A percentile compares a stretch with the other conserved stretches of the same genome.
Conservation (phyloP, 2,113 vertebrate species). For the Scatophagus argus region DNA sequence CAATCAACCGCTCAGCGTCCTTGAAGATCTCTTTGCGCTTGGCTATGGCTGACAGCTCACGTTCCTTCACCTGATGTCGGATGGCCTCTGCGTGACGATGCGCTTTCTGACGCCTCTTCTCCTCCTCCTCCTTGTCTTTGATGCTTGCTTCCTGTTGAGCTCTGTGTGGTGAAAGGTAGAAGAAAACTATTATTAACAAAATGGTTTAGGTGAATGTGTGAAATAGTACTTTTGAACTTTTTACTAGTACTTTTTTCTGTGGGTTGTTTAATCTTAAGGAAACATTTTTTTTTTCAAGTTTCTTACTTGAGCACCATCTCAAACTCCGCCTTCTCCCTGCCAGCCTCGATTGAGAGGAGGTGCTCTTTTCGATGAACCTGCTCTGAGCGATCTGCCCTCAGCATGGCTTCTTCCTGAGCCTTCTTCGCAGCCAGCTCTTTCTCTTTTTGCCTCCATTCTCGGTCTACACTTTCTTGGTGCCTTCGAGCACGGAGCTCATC, state of each 20-base stretch:
- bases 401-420: constrained; percentile 67
- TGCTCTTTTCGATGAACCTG: constrained; percentile 88
- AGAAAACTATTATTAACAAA: background rate
- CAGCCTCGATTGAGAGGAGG: constrained; percentile 83
- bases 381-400: constrained; percentile 81
- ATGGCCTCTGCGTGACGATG: constrained; percentile 75
- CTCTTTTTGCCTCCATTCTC: constrained; percentile 91
- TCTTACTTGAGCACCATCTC: constrained; percentile 89
- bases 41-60: constrained; percentile 74
- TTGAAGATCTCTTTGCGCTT: constrained; percentile 78
- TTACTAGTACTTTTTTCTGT: too few relatives aligned
- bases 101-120: constrained; percentile 69
- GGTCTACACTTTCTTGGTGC: constrained; percentile 86
- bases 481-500: constrained; percentile 89
- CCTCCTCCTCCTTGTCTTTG: constrained; percentile 83
- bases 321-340: constrained; percentile 86
- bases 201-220: background rate
- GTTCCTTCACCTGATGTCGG: constrained; percentile 86
- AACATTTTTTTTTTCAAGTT: background rate
- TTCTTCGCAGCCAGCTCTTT: constrained; percentile 77
- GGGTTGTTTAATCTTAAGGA: too few relatives aligned
- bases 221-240: background rate
- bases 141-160: constrained; percentile 78
- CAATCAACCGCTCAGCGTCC: constrained; percentile 81
- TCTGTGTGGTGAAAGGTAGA: constrained; percentile 69